phyloP scores from a whole-genome alignment of 2,797 vertebrate species.

The Brachymystax lenok region DNA sequence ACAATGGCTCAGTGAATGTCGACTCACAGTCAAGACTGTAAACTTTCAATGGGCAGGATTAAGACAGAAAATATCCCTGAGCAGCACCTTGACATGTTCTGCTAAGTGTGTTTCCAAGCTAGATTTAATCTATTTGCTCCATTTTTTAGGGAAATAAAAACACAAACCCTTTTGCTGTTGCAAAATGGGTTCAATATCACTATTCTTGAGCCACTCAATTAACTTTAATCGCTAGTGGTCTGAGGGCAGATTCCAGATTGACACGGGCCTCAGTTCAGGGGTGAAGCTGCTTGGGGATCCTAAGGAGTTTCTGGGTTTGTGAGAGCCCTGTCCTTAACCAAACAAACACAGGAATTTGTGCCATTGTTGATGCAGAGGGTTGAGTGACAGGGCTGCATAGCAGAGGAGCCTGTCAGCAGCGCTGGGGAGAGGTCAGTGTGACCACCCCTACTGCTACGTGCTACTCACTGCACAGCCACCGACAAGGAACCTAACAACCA shows the following conservation, averaged over 20 bases:
- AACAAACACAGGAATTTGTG: constrained; percentile 82
- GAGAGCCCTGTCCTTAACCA: constrained; percentile 79
- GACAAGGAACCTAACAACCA: constrained; percentile 17
- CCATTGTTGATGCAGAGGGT: constrained; percentile 75
- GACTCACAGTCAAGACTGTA: constrained; percentile 75
- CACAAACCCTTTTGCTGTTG: constrained; percentile 55
- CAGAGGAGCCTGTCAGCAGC: constrained; percentile 4
- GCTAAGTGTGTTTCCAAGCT: constrained; percentile 80
- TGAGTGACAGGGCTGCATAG: constrained; percentile 75
- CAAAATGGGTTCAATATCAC: not conserved
- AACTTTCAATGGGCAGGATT: constrained; percentile 83
- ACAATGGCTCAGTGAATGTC: constrained; percentile 68
- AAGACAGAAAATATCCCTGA: constrained; percentile 75
- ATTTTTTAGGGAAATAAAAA: constrained; percentile 62
- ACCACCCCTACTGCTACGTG: constrained; percentile 26
- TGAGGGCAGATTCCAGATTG: constrained; percentile 50
- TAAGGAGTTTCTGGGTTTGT: constrained; percentile 75
- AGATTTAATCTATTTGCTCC: constrained; percentile 77
- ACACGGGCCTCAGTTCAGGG: constrained; percentile 55
- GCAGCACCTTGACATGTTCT: constrained; percentile 82
- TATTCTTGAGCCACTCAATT: constrained; percentile 36
- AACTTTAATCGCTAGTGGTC: constrained; percentile 55
- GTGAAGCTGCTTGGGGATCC: constrained; percentile 66
- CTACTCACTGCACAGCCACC: constrained; percentile 36
- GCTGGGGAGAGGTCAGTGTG: not conserved